Percentiles rank a stretch among this genome's conserved stretches.
Conservation (phyloP, 2,113 vertebrate genomes). For the Oophaga pumilio region DNA sequence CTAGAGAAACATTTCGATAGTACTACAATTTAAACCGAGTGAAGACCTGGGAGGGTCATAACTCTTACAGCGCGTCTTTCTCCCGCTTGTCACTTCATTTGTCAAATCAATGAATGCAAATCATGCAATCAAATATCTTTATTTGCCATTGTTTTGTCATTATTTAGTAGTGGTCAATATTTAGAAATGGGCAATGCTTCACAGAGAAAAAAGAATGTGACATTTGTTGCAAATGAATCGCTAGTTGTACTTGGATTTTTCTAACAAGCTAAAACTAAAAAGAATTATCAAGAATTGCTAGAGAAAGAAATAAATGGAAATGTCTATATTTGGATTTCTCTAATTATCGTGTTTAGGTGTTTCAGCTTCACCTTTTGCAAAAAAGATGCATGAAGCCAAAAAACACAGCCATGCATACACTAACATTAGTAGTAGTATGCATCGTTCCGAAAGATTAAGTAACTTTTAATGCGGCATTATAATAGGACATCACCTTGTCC, state of each 20-base stretch:
- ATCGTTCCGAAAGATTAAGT: too few relatives aligned
- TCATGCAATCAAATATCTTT: constrained; percentile 1
- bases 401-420: too few relatives aligned
- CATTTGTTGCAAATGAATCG: background rate
- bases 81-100: constrained; percentile 36
- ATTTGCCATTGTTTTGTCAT: constrained; percentile 16
- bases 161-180: constrained; percentile 21
- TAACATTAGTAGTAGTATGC: too few relatives aligned
- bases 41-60: constrained; percentile 29
- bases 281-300: background rate
- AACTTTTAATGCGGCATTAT: too few relatives aligned
- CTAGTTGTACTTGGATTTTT: background rate
- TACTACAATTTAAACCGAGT: constrained; percentile 43
- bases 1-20: constrained; percentile 7
- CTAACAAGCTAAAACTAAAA: background rate
- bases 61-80: constrained; percentile 19
- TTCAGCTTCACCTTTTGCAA: too few relatives aligned
- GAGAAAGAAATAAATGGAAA: background rate
- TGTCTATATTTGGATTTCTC: too few relatives aligned
- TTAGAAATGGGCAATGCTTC: background rate
- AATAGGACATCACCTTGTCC: too few relatives aligned
- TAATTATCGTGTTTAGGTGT: too few relatives aligned
- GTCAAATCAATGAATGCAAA: constrained; percentile 31
- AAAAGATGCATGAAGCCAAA: too few relatives aligned
- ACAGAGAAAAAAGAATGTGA: background rate